Conservation (phyloP, 92 coral and sea anemone species). For the Ricordea florida region DNA sequence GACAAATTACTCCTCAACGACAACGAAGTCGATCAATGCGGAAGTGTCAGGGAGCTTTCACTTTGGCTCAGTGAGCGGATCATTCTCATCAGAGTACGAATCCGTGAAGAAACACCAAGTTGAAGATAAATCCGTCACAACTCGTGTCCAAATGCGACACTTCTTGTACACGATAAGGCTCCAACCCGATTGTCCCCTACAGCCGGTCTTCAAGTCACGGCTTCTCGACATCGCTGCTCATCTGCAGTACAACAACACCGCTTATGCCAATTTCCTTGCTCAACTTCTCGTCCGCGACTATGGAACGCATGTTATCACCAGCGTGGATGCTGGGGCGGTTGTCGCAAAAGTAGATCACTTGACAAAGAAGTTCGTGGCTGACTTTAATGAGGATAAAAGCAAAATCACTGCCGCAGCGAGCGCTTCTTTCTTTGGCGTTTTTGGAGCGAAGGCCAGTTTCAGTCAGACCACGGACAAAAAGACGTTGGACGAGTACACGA, state of each 20-base stretch:
- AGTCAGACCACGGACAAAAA: slow-evolving; percentile 48
- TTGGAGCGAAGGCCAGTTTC: slow-evolving; percentile 60
- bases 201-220: slow-evolving; percentile 83
- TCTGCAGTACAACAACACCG: slow-evolving; percentile 85
- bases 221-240: slow-evolving; percentile 89
- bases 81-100: slow-evolving; percentile 69
- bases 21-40: slow-evolving; percentile 68
- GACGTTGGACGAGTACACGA: slow-evolving; percentile 61
- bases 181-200: slow-evolving; percentile 79
- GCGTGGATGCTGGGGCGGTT: slow-evolving; percentile 89
- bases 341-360: slow-evolving; percentile 84
- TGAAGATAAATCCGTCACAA: slow-evolving; percentile 81
- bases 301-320: slow-evolving; percentile 89
- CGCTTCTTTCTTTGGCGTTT: slow-evolving; percentile 79
- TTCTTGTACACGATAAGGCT: slow-evolving; percentile 64
- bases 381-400: slow-evolving; percentile 48
- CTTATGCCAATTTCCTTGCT: slow-evolving; percentile 77
- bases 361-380: slow-evolving; percentile 43
- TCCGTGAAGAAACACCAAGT: slow-evolving; percentile 88
- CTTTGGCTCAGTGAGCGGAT: slow-evolving; percentile 68
- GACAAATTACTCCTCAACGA: slow-evolving; percentile 75
- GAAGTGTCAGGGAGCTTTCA: slow-evolving; percentile 58
- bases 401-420: slow-evolving; percentile 86
- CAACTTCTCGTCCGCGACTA: slow-evolving; percentile 87
- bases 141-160: slow-evolving; percentile 87